Conservation (phyloP, 2,113 vertebrate species). For the Geococcyx californianus region DNA sequence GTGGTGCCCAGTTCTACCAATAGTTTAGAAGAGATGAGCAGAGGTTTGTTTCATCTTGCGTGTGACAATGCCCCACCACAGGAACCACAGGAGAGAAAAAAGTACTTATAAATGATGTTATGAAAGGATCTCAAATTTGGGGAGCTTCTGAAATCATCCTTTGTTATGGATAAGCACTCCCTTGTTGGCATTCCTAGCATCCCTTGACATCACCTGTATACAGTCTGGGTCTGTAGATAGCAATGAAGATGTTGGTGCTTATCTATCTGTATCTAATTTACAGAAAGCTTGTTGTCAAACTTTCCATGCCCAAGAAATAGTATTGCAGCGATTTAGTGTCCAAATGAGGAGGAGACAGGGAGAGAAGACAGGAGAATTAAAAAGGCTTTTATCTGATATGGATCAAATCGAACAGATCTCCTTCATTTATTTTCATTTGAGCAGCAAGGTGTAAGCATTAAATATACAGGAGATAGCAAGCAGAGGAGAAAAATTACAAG, state of each 20-base stretch:
- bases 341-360: not conserved
- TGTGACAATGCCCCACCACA: not conserved
- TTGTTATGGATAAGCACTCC: not conserved
- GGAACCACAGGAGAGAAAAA: not conserved
- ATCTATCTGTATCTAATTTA: slow-evolving; percentile 34
- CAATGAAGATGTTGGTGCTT: slow-evolving; percentile 64
- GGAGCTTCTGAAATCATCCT: not conserved
- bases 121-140: not conserved
- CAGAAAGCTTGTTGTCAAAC: slow-evolving; percentile 34
- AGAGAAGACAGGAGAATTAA: slow-evolving; percentile 4
- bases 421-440: slow-evolving; percentile 1
- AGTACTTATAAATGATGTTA: not conserved
- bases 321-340: not conserved
- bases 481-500: slow-evolving; percentile 18
- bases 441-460: slow-evolving; percentile 14
- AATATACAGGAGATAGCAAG: slow-evolving; percentile 43
- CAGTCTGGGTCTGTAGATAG: not conserved
- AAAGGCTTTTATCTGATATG: not conserved
- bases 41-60: not conserved
- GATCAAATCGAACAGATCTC: not conserved
- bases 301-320: slow-evolving; percentile 16
- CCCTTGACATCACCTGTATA: not conserved
- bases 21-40: not conserved
- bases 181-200: not conserved
- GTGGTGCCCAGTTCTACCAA: not conserved